phyloP scores from a whole-genome alignment of 2,888 invertebrate genomes.

The Rhogogaster chlorosoma region DNA sequence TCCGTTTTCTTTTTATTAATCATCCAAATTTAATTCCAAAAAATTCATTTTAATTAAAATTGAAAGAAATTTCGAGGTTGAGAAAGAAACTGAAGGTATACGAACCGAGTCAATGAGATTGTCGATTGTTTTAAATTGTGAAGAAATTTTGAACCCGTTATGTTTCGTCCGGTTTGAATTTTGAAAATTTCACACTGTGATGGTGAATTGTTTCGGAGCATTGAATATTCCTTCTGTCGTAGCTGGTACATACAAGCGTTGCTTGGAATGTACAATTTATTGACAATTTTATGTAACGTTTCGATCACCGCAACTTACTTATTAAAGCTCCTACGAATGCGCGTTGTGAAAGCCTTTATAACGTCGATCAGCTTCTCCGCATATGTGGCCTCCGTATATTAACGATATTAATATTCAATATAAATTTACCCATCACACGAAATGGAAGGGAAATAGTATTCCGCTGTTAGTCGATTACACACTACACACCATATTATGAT shows the following conservation, averaged over 20 bases:
- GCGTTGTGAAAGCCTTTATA: neutral
- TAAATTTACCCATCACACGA: neutral
- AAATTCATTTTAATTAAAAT: too few relatives aligned
- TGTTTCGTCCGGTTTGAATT: too few relatives aligned
- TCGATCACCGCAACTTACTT: too few relatives aligned
- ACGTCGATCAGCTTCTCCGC: too few relatives aligned
- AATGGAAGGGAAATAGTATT: neutral
- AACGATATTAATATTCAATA: neutral
- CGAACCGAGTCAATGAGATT: too few relatives aligned
- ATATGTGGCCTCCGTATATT: neutral
- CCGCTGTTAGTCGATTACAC: neutral
- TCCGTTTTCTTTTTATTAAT: too few relatives aligned
- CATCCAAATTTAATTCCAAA: too few relatives aligned
- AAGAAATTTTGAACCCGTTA: neutral
- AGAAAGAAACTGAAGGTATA: too few relatives aligned
- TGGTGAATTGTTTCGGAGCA: too few relatives aligned
- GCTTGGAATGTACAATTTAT: neutral
- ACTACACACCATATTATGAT: neutral
- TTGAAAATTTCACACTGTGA: too few relatives aligned
- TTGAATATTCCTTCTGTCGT: too few relatives aligned
- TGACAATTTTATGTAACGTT: neutral
- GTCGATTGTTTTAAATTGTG: neutral
- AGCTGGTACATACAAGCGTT: too few relatives aligned
- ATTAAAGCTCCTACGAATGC: neutral
- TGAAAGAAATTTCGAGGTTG: neutral